Conservation (phyloP, 1,140 invertebrate species). For the Pseudomyrmex dendroicus region DNA sequence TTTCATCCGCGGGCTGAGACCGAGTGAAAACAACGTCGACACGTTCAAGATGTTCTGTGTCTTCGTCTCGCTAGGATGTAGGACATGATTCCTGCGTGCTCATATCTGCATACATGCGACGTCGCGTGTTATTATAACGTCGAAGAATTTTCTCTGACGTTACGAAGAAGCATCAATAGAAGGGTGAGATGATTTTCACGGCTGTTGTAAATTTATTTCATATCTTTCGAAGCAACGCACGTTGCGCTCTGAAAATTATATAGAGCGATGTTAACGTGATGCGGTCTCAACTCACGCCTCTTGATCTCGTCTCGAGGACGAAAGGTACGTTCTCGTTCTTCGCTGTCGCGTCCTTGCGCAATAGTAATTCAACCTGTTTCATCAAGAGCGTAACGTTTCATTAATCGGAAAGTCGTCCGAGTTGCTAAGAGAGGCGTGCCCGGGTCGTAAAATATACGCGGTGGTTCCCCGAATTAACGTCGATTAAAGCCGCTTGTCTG, state of each 20-base stretch:
- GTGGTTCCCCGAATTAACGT: not conserved
- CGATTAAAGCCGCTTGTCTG: slow-evolving; percentile 2
- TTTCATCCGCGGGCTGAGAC: slow-evolving; percentile 9
- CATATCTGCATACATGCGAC: slow-evolving; percentile 62
- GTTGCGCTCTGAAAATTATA: slow-evolving; percentile 46
- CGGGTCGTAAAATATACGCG: slow-evolving; percentile 20
- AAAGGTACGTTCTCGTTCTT: slow-evolving; percentile 20
- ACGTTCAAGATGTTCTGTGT: slow-evolving; percentile 30
- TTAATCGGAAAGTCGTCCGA: slow-evolving; percentile 71
- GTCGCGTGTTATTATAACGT: slow-evolving; percentile 65
- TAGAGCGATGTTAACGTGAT: slow-evolving; percentile 52
- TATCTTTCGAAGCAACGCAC: not conserved
- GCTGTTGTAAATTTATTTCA: not conserved
- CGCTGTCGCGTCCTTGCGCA: slow-evolving; percentile 43
- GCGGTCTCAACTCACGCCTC: slow-evolving; percentile 19
- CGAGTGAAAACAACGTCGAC: slow-evolving; percentile 41
- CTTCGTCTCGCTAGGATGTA: slow-evolving; percentile 65
- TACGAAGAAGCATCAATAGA: slow-evolving; percentile 63
- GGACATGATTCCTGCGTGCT: slow-evolving; percentile 47
- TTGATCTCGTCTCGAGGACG: slow-evolving; percentile 42
- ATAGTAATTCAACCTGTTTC: slow-evolving; percentile 65
- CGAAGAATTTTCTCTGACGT: slow-evolving; percentile 66
- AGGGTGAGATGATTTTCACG: not conserved
- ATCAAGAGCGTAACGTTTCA: slow-evolving; percentile 68
- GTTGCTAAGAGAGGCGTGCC: slow-evolving; percentile 37